phyloP scores from a whole-genome alignment of 2,797 vertebrate genomes.

The Serranus cabrilla region DNA sequence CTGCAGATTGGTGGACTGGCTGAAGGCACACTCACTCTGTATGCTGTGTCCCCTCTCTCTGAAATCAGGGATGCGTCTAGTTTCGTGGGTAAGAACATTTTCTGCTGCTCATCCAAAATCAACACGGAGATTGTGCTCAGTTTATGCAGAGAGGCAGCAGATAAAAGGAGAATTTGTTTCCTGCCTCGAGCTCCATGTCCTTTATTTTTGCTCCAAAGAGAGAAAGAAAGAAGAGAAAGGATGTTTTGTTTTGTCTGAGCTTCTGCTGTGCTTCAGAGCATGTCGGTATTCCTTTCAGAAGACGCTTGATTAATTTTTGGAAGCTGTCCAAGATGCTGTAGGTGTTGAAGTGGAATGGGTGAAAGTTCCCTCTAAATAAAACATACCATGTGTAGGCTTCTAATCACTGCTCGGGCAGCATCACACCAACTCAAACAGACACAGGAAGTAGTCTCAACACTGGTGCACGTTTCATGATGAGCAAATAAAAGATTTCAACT shows the following conservation, averaged over 20 bases:
- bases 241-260: conserved; percentile 69
- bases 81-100: conserved; percentile 34
- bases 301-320: conserved; percentile 59
- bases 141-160: conserved; percentile 53
- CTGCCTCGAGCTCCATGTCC: conserved; percentile 40
- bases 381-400: not conserved
- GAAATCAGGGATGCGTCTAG: conserved; percentile 51
- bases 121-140: conserved; percentile 53
- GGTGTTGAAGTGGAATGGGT: conserved; percentile 37
- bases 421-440: not conserved
- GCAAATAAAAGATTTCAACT: not conserved
- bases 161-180: conserved; percentile 66
- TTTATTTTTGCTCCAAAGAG: conserved; percentile 42
- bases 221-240: conserved; percentile 38
- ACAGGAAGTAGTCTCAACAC: not conserved
- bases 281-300: conserved; percentile 32
- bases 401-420: conserved; percentile 15
- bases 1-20: conserved; percentile 2
- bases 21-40: conserved; percentile 14
- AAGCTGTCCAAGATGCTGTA: conserved; percentile 44
- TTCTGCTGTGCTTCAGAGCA: conserved; percentile 34
- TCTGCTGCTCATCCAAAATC: conserved; percentile 64
- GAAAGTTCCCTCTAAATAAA: conserved; percentile 33
- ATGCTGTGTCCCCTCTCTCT: conserved; percentile 11
- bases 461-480: not conserved